A percentile compares a stretch with the other conserved stretches of the same genome.
These are phyloP conservation scores for Lordiphosa stackelbergi DNA, from an alignment of 1,140 invertebrate species.

Conservation along the genomic window DNA sequence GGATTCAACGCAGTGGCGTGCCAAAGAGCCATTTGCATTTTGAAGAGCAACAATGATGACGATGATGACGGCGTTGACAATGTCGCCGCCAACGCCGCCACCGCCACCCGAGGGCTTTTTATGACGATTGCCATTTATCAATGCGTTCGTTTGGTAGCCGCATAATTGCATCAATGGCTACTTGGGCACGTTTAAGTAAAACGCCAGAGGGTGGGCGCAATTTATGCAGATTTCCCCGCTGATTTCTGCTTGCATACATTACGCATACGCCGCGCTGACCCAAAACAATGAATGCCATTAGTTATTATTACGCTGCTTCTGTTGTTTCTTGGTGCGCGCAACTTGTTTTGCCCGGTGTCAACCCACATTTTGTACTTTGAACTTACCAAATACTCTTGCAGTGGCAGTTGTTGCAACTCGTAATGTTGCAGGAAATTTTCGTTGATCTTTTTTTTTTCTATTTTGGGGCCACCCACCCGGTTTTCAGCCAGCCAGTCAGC, in stretches of 20 bases:
- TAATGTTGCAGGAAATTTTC: constrained; percentile 21
- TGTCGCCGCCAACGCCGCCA: constrained; percentile 33
- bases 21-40: constrained; percentile 69
- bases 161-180: constrained; percentile 66
- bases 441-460: constrained; percentile 27
- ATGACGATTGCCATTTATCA: constrained; percentile 68
- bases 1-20: constrained; percentile 45
- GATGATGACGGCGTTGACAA: constrained; percentile 25
- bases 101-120: constrained; percentile 9
- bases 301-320: constrained; percentile 27
- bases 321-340: constrained; percentile 1
- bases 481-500: constrained; percentile 19
- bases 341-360: constrained; percentile 37
- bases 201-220: not conserved
- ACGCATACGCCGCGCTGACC: constrained; percentile 58
- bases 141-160: constrained; percentile 44
- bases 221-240: constrained; percentile 35
- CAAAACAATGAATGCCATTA: constrained; percentile 47
- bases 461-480: constrained; percentile 20
- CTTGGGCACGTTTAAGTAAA: constrained; percentile 54
- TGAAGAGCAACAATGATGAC: constrained; percentile 49
- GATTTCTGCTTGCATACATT: constrained; percentile 46
- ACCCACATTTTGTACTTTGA: constrained; percentile 70
- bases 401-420: constrained; percentile 44
- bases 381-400: constrained; percentile 39